Evolutionary conservation across 2,113 vertebrate genomes (phyloP).

Genomic region (Monopterus albus): DNA sequence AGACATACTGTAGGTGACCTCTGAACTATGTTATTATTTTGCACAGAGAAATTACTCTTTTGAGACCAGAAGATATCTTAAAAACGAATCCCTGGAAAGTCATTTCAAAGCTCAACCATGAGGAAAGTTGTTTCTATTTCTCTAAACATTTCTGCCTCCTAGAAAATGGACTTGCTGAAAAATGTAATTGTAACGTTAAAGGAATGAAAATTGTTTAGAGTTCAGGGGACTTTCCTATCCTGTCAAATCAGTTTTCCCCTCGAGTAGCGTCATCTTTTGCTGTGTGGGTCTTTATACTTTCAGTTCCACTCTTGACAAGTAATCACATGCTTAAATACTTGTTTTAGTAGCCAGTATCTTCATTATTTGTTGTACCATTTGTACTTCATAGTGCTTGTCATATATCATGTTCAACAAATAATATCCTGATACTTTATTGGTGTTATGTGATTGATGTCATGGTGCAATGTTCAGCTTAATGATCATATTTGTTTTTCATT

Average conservation of each 20-base stretch:
- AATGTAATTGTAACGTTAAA: neutral
- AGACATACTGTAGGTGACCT: neutral
- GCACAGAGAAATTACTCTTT: neutral
- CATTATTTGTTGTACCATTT: neutral
- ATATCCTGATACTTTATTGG: neutral
- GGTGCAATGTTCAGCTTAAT: neutral
- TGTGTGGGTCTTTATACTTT: neutral
- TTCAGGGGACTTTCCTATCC: constrained; percentile 15
- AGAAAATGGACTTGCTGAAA: no score
- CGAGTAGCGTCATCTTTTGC: fast-evolving
- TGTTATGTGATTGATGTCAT: neutral
- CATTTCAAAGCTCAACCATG: neutral
- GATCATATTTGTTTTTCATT: neutral
- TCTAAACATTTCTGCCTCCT: neutral
- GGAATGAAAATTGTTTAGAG: neutral
- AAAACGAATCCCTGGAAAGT: neutral
- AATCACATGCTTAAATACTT: neutral
- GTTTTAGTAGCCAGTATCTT: no score
- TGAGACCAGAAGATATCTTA: neutral
- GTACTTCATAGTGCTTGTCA: neutral
- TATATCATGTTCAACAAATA: neutral
- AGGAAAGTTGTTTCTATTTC: neutral
- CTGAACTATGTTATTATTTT: neutral
- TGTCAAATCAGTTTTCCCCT: no score
- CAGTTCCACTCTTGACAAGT: constrained; percentile 16